Percentiles rank a stretch among this genome's conserved stretches.
phyloP scores from a whole-genome alignment of 92 coral and sea anemone genomes.

The Actinostola sp. region DNA sequence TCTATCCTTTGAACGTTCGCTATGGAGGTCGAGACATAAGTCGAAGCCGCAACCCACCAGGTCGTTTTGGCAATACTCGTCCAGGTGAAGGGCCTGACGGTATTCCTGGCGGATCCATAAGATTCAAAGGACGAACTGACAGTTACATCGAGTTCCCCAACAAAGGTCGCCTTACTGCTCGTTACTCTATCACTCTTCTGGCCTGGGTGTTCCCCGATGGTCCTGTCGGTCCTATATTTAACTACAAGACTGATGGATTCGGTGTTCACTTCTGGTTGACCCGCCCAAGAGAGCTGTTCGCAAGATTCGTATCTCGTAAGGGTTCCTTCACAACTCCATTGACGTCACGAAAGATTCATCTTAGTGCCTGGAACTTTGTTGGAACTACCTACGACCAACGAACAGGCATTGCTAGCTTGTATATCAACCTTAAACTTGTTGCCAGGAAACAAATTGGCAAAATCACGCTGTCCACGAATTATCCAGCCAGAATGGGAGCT shows the following conservation, averaged over 20 bases:
- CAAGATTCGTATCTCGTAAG: constrained; percentile 62
- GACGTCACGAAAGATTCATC: constrained; percentile 52
- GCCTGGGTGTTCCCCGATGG: constrained; percentile 87
- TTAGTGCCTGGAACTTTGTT: constrained; percentile 76
- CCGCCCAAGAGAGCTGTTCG: constrained; percentile 68
- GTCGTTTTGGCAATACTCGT: constrained; percentile 71
- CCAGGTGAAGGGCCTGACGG: constrained; percentile 74
- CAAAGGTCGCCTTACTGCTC: constrained; percentile 67
- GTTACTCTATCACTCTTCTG: constrained; percentile 71
- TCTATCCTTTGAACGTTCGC: constrained; percentile 73
- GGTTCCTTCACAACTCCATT: constrained; percentile 48
- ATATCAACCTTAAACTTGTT: constrained; percentile 61
- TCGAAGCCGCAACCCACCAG: constrained; percentile 70
- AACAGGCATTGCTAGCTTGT: constrained; percentile 66
- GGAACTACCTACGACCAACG: constrained; percentile 73
- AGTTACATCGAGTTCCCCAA: constrained; percentile 82
- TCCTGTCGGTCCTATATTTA: constrained; percentile 77
- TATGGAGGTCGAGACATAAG: constrained; percentile 75
- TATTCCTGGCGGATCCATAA: constrained; percentile 69
- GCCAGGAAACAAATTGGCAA: constrained; percentile 62
- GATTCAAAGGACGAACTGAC: constrained; percentile 75
- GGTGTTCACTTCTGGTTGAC: constrained; percentile 86
- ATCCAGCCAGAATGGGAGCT: constrained; percentile 80
- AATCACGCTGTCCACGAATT: constrained; percentile 68
- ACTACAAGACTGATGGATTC: constrained; percentile 81